Conservation (phyloP, 2,888 invertebrate species). For the Eulithis testata region DNA sequence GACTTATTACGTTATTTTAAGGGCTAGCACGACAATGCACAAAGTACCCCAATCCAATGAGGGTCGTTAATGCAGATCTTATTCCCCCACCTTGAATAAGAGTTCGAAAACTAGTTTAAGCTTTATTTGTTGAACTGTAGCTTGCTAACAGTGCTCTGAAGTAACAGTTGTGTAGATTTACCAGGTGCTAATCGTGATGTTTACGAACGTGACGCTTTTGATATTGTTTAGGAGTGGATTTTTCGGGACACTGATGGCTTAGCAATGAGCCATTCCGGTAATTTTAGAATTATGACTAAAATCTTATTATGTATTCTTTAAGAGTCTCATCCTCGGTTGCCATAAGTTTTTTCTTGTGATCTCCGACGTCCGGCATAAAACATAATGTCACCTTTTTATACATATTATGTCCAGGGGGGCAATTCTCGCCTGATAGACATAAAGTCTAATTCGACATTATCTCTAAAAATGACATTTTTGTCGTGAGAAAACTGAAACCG, state of each 20-base stretch:
- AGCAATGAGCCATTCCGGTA: conserved; percentile 13
- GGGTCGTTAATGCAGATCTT: too few species aligned
- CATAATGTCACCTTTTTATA: too few species aligned
- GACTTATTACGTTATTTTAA: too few species aligned
- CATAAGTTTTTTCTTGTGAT: background rate
- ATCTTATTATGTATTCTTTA: background rate
- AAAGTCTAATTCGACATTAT: too few species aligned
- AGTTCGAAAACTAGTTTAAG: background rate
- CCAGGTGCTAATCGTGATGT: conserved; percentile 51
- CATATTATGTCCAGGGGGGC: too few species aligned
- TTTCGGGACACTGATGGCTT: conserved; percentile 38
- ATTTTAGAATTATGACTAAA: conserved; percentile 5
- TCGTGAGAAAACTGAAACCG: too few species aligned
- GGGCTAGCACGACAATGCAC: too few species aligned
- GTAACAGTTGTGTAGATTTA: conserved; percentile 48
- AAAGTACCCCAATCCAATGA: too few species aligned
- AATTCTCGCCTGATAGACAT: too few species aligned
- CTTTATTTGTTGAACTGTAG: background rate
- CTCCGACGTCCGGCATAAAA: background rate
- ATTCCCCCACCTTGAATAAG: too few species aligned
- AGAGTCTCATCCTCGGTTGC: background rate
- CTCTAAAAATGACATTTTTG: too few species aligned
- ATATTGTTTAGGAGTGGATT: conserved; percentile 34
- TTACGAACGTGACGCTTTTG: conserved; percentile 38
- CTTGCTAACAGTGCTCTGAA: conserved; percentile 24